Percentiles rank a stretch among this genome's conserved stretches.
phyloP scores from a whole-genome alignment of 1,140 invertebrate genomes.

The Achroia grisella region DNA sequence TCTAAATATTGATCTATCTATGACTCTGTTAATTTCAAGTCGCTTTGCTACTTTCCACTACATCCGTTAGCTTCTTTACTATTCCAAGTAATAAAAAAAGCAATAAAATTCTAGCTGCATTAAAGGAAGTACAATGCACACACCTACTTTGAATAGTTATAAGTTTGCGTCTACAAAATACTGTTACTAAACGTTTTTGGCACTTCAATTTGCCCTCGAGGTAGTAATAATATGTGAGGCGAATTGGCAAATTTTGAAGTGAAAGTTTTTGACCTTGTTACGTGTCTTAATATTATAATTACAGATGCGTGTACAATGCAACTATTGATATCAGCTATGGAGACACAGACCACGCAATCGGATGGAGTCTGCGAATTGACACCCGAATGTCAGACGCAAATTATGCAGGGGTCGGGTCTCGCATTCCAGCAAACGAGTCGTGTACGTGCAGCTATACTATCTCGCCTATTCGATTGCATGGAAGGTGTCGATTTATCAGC shows the following conservation, averaged over 20 bases:
- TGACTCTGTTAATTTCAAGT: too few species aligned
- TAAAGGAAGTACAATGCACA: too few species aligned
- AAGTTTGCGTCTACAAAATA: too few species aligned
- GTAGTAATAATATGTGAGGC: conserved; percentile 9
- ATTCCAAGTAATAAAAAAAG: too few species aligned
- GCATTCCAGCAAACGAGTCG: conserved; percentile 58
- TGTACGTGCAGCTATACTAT: conserved; percentile 36
- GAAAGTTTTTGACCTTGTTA: conserved; percentile 18
- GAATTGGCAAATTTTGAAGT: conserved; percentile 1
- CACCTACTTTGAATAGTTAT: too few species aligned
- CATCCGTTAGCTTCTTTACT: too few species aligned
- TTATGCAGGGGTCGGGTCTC: conserved; percentile 51
- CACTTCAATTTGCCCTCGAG: conserved; percentile 18
- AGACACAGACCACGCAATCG: conserved; percentile 42
- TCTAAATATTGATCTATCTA: too few species aligned
- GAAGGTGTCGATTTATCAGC: conserved; percentile 48
- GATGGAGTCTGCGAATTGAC: conserved; percentile 49
- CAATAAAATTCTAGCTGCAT: too few species aligned
- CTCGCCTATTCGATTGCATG: conserved; percentile 56
- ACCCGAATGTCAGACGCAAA: conserved; percentile 46
- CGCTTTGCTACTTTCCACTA: too few species aligned
- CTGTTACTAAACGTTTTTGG: conserved; percentile 12
- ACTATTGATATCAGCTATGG: conserved; percentile 56
- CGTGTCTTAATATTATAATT: conserved; percentile 11
- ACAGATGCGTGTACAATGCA: conserved; percentile 63